Evolutionary conservation across 2,888 invertebrate species (phyloP).

Genomic region (Listrodromus nycthemerus): DNA sequence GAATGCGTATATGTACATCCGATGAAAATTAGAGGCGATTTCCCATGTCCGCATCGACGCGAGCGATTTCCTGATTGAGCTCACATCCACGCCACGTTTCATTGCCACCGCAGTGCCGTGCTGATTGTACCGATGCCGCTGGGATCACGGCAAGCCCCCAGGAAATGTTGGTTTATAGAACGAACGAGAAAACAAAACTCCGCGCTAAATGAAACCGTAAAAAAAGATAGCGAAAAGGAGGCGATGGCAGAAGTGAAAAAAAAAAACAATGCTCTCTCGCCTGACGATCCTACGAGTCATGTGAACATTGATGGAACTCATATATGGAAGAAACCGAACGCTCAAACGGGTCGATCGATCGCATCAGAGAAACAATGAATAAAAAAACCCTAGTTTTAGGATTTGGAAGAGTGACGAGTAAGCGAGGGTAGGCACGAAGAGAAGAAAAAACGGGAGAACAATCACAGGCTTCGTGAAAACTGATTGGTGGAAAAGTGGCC

Average conservation of each 20-base stretch:
- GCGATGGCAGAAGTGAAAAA: slow-evolving; percentile 26
- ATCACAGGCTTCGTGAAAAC: slow-evolving; percentile 39
- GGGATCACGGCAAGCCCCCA: slow-evolving; percentile 41
- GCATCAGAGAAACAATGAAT: slow-evolving; percentile 4
- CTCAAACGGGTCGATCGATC: slow-evolving; percentile 48
- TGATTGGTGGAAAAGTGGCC: slow-evolving; percentile 62
- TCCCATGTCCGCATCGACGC: slow-evolving; percentile 29
- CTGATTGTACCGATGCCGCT: slow-evolving; percentile 29
- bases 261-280: slow-evolving; percentile 29
- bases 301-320: slow-evolving; percentile 58
- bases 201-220: slow-evolving; percentile 30
- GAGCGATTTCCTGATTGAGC: slow-evolving; percentile 49
- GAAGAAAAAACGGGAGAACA: slow-evolving; percentile 34
- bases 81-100: background rate
- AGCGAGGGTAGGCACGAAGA: slow-evolving; percentile 13
- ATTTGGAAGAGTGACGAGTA: background rate
- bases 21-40: slow-evolving; percentile 44
- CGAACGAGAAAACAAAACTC: slow-evolving; percentile 13
- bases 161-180: slow-evolving; percentile 27
- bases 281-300: slow-evolving; percentile 37
- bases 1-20: background rate
- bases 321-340: slow-evolving; percentile 41
- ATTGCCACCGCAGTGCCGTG: background rate
- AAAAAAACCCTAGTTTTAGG: slow-evolving; percentile 2
- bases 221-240: slow-evolving; percentile 40